A percentile compares a stretch with the other conserved stretches of the same genome.
Evolutionary conservation across 2,113 vertebrate genomes (phyloP).

Genomic region (Balaenoptera acutorostrata): DNA sequence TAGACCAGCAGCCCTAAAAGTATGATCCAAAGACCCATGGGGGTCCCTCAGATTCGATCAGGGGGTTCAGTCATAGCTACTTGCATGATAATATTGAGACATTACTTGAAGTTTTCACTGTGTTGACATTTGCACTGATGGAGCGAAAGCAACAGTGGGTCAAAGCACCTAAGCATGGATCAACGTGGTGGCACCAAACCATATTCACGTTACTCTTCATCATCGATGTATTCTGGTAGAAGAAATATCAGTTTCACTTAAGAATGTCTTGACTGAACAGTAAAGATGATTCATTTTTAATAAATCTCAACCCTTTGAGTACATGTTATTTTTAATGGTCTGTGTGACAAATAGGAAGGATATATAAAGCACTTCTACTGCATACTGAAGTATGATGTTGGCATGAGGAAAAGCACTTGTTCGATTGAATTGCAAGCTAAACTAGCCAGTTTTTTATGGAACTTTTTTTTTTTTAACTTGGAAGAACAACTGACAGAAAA

Average conservation of each 20-base stretch:
- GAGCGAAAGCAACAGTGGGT: neutral
- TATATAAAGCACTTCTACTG: neutral
- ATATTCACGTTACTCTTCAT: neutral
- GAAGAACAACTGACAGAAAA: neutral
- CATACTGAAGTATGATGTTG: neutral
- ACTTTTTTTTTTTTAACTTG: neutral
- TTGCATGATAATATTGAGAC: neutral
- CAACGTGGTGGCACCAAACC: neutral
- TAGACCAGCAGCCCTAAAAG: neutral
- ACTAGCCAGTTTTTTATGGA: neutral
- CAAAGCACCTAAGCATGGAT: neutral
- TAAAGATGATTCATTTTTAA: neutral
- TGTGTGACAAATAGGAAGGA: neutral
- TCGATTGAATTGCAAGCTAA: neutral
- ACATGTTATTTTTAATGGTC: neutral
- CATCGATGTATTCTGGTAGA: neutral
- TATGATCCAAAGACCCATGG: neutral
- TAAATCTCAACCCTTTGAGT: neutral
- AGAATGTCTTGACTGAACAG: neutral
- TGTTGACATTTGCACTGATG: neutral
- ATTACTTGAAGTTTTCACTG: neutral
- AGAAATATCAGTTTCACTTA: neutral
- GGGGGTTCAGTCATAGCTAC: neutral
- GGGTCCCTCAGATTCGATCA: neutral
- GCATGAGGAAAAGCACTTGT: neutral